These are phyloP conservation scores for Ptychochromis oligacanthus DNA, from an alignment of 2,113 vertebrate species.

Conservation along the genomic window DNA sequence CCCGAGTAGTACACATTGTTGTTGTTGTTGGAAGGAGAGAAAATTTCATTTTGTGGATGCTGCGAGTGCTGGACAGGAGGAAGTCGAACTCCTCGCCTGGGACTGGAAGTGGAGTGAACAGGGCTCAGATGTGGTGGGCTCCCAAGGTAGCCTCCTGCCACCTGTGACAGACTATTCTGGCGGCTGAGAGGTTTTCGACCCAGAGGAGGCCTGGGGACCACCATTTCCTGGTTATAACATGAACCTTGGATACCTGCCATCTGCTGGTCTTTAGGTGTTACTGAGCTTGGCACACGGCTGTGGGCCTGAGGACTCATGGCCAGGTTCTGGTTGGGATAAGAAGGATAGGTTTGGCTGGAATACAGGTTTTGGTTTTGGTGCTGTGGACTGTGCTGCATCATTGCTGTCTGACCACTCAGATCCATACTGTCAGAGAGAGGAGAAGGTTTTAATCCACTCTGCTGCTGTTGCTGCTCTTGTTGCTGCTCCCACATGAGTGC, in stretches of 20 bases:
- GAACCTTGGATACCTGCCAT: constrained; percentile 72
- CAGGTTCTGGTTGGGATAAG: constrained; percentile 80
- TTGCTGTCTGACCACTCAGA: constrained; percentile 70
- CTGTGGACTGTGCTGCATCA: constrained; percentile 79
- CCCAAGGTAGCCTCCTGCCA: constrained; percentile 71
- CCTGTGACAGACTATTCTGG: constrained; percentile 78
- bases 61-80: constrained; percentile 77
- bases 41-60: constrained; percentile 73
- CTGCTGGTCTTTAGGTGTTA: constrained; percentile 78
- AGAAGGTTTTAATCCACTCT: constrained; percentile 62
- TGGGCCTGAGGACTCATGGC: constrained; percentile 72
- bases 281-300: constrained; percentile 55
- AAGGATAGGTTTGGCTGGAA: constrained; percentile 63
- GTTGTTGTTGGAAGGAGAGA: constrained; percentile 72
- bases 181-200: constrained; percentile 80
- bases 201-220: constrained; percentile 83
- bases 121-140: constrained; percentile 80
- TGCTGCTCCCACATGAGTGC: constrained; percentile 92
- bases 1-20: constrained; percentile 77
- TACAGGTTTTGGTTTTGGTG: constrained; percentile 79
- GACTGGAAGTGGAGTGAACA: constrained; percentile 68
- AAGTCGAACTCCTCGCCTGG: constrained; percentile 74
- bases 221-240: constrained; percentile 81
- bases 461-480: constrained; percentile 67
- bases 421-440: constrained; percentile 73